Conservation (phyloP, 2,113 vertebrate species). For the Nansenia antarctica region DNA sequence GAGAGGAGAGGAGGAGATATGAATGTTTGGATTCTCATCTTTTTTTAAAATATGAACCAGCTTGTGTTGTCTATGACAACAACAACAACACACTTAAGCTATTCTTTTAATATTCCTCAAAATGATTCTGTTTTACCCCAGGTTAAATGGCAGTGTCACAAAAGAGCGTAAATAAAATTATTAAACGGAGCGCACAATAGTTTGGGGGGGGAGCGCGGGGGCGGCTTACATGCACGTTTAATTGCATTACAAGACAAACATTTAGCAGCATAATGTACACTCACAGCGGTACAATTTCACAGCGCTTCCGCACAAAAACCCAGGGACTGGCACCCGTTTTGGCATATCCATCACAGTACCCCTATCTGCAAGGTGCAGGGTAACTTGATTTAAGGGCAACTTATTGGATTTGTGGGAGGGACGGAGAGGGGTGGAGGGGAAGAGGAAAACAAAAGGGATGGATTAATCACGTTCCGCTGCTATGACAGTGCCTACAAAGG, state of each 20-base stretch:
- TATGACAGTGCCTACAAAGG: slow-evolving; percentile 75
- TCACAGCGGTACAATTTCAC: slow-evolving; percentile 76
- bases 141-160: slow-evolving; percentile 76
- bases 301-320: slow-evolving; percentile 48
- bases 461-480: slow-evolving; percentile 74
- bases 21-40: slow-evolving; percentile 80
- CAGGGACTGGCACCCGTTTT: slow-evolving; percentile 67
- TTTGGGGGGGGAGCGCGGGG: slow-evolving; percentile 68
- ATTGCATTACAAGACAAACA: slow-evolving; percentile 85
- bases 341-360: slow-evolving; percentile 77
- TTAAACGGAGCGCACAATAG: slow-evolving; percentile 75
- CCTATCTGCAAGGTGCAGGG: slow-evolving; percentile 81
- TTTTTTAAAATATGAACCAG: slow-evolving; percentile 57
- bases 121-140: slow-evolving; percentile 74
- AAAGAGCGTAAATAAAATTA: slow-evolving; percentile 74
- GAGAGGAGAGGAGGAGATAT: slow-evolving; percentile 77
- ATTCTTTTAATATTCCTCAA: slow-evolving; percentile 73
- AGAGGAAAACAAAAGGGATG: slow-evolving; percentile 75
- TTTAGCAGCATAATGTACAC: slow-evolving; percentile 76
- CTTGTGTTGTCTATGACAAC: slow-evolving; percentile 67
- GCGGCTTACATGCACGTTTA: slow-evolving; percentile 78
- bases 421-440: slow-evolving; percentile 68
- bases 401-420: slow-evolving; percentile 81
- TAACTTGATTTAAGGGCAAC: slow-evolving; percentile 81
- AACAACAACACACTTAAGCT: slow-evolving; percentile 68